Evolutionary conservation across 2,797 vertebrate genomes (phyloP).

Genomic region (Pangasius krempfi): DNA sequence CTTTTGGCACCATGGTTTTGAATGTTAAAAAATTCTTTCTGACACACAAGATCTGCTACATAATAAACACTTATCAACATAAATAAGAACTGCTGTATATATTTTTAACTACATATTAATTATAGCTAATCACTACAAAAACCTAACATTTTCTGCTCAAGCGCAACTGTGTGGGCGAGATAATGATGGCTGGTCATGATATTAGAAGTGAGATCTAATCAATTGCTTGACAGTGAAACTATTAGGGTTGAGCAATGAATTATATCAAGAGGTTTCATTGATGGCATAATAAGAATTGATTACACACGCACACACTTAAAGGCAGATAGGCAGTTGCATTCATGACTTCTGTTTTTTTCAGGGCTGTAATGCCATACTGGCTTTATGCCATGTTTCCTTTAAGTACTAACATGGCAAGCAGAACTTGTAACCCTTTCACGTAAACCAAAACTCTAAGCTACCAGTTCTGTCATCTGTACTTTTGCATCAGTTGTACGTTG

Average conservation of each 20-base stretch:
- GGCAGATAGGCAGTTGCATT: neutral
- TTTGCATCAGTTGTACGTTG: neutral
- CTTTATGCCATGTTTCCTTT: neutral
- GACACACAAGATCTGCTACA: neutral
- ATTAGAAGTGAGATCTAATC: neutral
- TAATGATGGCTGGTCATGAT: conserved; percentile 22
- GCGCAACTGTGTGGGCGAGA: conserved; percentile 1
- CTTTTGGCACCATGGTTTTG: neutral
- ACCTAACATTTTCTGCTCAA: neutral
- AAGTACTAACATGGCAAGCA: neutral
- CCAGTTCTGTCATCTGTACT: too few relatives aligned
- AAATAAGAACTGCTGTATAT: neutral
- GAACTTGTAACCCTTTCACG: neutral
- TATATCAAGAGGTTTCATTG: neutral
- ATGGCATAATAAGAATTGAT: neutral
- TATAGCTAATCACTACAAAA: conserved; percentile 6
- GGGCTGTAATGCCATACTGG: neutral
- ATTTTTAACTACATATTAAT: conserved; percentile 12
- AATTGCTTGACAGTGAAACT: neutral
- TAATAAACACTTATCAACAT: neutral
- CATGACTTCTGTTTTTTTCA: neutral
- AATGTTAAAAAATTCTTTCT: neutral
- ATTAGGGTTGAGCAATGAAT: neutral
- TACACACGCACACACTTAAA: neutral
- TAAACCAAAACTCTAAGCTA: neutral